These are phyloP conservation scores for Craterocephalus amniculus DNA, from an alignment of 2,797 vertebrate species.

Conservation along the genomic window DNA sequence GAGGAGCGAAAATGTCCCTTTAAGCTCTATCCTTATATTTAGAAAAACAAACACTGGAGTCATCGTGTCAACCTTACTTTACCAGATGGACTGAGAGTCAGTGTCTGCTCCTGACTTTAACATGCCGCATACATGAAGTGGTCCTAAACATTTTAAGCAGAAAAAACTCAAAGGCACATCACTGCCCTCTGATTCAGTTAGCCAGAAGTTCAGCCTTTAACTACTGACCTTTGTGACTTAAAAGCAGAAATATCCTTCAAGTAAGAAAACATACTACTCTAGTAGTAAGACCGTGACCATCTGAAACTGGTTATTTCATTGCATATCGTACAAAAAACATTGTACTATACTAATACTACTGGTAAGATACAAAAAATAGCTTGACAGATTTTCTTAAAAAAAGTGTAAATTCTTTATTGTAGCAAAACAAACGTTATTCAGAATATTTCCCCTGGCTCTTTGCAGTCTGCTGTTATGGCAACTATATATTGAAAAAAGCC, in stretches of 20 bases:
- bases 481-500: conserved; percentile 27
- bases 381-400: conserved; percentile 16
- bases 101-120: conserved; percentile 55
- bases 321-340: not conserved
- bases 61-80: conserved; percentile 52
- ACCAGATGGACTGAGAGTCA: conserved; percentile 57
- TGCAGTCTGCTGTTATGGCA: conserved; percentile 41
- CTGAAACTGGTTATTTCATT: conserved; percentile 3
- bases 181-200: conserved; percentile 20
- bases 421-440: conserved; percentile 40
- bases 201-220: conserved; percentile 27
- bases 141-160: conserved; percentile 57
- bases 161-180: conserved; percentile 33
- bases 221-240: conserved; percentile 5
- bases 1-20: conserved; percentile 43
- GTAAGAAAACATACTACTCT: not conserved
- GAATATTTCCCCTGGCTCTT: conserved; percentile 29
- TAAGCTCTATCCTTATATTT: conserved; percentile 56
- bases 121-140: conserved; percentile 40
- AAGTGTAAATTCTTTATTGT: conserved; percentile 37
- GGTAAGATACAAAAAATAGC: conserved; percentile 13
- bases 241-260: conserved; percentile 5
- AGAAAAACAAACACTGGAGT: conserved; percentile 62
- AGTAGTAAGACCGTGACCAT: not conserved
- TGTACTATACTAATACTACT: conserved; percentile 16